phyloP scores from a whole-genome alignment of 2,888 invertebrate species.

The Melanophora roralis region DNA sequence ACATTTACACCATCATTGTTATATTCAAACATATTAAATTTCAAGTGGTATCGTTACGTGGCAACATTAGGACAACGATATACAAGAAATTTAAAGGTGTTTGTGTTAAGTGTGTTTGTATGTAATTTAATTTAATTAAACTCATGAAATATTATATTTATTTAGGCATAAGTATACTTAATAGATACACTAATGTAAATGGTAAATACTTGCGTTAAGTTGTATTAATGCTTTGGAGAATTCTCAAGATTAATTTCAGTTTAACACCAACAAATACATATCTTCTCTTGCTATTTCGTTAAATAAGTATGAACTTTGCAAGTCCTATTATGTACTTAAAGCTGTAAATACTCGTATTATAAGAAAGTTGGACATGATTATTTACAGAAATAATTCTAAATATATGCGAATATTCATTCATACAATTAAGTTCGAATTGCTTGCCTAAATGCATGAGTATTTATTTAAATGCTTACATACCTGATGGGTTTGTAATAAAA shows the following conservation, averaged over 20 bases:
- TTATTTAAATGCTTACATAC: too few species aligned
- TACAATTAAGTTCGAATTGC: too few species aligned
- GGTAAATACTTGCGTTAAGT: too few species aligned
- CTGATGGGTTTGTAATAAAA: not conserved
- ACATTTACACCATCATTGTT: not conserved
- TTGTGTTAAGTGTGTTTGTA: constrained; percentile 42
- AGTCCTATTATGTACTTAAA: not conserved
- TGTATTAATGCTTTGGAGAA: constrained; percentile 12
- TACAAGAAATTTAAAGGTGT: constrained; percentile 6
- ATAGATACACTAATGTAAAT: not conserved
- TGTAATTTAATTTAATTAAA: constrained; percentile 61
- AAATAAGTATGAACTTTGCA: not conserved
- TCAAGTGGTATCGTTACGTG: not conserved
- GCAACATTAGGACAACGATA: constrained; percentile 13
- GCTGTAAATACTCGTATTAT: not conserved
- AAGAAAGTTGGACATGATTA: constrained; percentile 3
- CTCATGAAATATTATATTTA: constrained; percentile 55
- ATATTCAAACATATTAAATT: not conserved
- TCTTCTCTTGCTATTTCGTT: not conserved
- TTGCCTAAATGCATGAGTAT: too few species aligned
- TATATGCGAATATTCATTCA: too few species aligned
- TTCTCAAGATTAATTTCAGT: constrained; percentile 56
- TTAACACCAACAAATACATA: constrained; percentile 33
- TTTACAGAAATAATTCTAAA: not conserved
- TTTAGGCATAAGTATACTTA: not conserved